Percentiles rank a stretch among this genome's conserved stretches.
phyloP scores from a whole-genome alignment of 2,113 vertebrate species.

The Eptesicus fuscus region DNA sequence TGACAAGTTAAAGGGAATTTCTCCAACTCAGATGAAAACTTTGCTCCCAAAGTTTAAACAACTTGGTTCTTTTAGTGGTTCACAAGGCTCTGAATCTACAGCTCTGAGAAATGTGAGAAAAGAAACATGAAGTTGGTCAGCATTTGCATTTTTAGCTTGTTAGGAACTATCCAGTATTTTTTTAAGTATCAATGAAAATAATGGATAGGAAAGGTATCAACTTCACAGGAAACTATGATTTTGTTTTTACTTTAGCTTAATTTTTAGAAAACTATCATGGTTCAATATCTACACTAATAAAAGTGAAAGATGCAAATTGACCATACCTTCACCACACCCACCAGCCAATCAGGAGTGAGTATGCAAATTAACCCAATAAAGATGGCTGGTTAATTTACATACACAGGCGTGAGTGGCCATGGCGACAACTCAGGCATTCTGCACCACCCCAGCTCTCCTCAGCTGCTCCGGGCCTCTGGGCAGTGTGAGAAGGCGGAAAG shows the following conservation, averaged over 20 bases:
- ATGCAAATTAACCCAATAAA: no score
- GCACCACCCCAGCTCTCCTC: no score
- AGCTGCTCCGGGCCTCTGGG: no score
- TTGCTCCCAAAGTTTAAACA: neutral
- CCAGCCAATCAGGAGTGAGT: no score
- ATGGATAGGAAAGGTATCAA: neutral
- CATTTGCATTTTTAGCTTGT: neutral
- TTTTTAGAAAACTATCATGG: neutral
- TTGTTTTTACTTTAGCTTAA: neutral
- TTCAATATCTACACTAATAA: neutral
- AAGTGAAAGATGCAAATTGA: no score
- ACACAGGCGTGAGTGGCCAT: no score
- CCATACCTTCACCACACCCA: no score
- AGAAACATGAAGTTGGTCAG: neutral
- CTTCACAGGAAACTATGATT: neutral
- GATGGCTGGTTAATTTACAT: no score
- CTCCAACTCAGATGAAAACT: neutral
- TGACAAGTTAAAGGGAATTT: neutral
- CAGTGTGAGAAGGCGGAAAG: no score
- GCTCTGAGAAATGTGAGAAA: neutral
- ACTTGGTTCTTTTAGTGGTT: neutral
- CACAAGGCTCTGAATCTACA: neutral
- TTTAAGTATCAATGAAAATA: neutral
- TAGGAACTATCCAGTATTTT: neutral
- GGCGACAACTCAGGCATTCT: no score